A percentile compares a stretch with the other conserved stretches of the same genome.
Evolutionary conservation across 2,113 vertebrate genomes (phyloP).

Genomic region (Ictalurus furcatus): DNA sequence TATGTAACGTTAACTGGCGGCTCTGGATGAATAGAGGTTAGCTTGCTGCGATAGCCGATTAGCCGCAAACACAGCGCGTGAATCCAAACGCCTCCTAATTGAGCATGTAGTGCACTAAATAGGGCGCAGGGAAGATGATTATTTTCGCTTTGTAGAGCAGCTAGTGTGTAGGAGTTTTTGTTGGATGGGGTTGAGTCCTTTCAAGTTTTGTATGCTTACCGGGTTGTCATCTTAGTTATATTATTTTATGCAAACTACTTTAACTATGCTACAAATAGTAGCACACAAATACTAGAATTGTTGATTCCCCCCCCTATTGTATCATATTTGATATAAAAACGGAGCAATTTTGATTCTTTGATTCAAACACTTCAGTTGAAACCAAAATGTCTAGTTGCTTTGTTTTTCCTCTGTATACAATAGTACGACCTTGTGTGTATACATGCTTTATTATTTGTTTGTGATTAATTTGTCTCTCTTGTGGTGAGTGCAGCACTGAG

Average conservation of each 20-base stretch:
- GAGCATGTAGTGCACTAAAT: not conserved
- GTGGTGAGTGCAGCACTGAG: not conserved
- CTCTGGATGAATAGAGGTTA: not conserved
- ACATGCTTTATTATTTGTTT: not conserved
- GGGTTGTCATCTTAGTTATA: not conserved
- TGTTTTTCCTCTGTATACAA: not conserved
- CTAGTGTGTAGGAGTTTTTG: not conserved
- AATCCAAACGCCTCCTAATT: not conserved
- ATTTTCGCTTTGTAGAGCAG: not conserved
- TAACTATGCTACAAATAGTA: not conserved
- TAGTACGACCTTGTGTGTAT: not conserved
- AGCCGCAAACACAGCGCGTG: not conserved
- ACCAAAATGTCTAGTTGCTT: not conserved
- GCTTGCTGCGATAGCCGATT: constrained; percentile 13
- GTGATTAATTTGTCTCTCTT: not conserved
- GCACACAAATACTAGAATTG: not conserved
- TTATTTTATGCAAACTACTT: not conserved
- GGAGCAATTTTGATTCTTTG: not conserved
- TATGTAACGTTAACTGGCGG: not conserved
- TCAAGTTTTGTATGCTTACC: not conserved
- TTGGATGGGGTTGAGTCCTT: not conserved
- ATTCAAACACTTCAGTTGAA: not conserved
- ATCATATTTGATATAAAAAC: not conserved
- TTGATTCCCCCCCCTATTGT: not conserved
- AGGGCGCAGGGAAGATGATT: too few species aligned